A percentile compares a stretch with the other conserved stretches of the same genome.
Evolutionary conservation across 2,888 invertebrate species (phyloP).

Genomic region (Tipula unca): DNA sequence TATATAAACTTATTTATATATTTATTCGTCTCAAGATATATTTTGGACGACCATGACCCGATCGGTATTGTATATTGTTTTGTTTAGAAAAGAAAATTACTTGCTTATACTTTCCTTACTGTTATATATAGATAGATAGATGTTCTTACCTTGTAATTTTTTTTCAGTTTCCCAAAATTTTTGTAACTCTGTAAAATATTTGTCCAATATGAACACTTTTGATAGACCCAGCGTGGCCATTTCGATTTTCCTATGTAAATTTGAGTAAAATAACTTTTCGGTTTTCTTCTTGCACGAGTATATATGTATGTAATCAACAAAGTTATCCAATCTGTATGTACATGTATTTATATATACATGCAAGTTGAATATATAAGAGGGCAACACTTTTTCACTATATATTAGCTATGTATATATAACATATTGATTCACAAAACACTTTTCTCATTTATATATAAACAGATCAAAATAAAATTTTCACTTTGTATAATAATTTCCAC

Average conservation of each 20-base stretch:
- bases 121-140: background rate
- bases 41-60: conserved; percentile 16
- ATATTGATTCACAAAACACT: background rate
- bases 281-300: background rate
- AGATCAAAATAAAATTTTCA: background rate
- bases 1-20: background rate
- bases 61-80: background rate
- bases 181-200: conserved; percentile 92
- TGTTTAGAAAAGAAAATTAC: background rate
- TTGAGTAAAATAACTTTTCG: background rate
- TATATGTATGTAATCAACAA: background rate
- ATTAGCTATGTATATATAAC: no score
- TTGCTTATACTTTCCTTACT: background rate
- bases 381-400: background rate
- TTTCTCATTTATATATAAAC: background rate
- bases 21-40: background rate
- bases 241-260: conserved; percentile 21
- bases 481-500: background rate
- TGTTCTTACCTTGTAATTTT: conserved; percentile 83
- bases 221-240: conserved; percentile 95
- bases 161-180: conserved; percentile 96
- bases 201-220: conserved; percentile 96
- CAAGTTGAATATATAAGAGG: background rate
- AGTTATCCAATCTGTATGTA: background rate
- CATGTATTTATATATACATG: background rate